phyloP scores from a whole-genome alignment of 2,888 invertebrate genomes.

The Neuroscelio doddi region DNA sequence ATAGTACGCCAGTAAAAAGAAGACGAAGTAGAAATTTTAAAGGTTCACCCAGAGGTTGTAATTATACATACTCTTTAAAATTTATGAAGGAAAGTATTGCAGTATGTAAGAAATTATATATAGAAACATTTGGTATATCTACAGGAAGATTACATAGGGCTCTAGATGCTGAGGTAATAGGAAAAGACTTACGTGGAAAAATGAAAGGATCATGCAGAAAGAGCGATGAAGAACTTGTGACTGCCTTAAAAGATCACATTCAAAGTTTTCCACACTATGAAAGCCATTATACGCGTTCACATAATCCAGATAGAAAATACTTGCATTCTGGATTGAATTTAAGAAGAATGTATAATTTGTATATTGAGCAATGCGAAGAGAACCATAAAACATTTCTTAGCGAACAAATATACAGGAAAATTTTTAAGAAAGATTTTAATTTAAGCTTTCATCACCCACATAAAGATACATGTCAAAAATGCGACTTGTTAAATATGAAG shows the following conservation, averaged over 20 bases:
- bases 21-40: no score
- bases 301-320: conserved; percentile 52
- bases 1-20: conserved; percentile 10
- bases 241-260: conserved; percentile 42
- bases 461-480: conserved; percentile 2
- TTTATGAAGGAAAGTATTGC: conserved; percentile 17
- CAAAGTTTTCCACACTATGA: conserved; percentile 49
- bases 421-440: conserved; percentile 37
- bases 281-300: conserved; percentile 50
- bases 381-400: conserved; percentile 43
- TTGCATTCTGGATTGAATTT: conserved; percentile 51
- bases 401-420: conserved; percentile 35
- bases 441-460: conserved; percentile 9
- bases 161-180: conserved; percentile 38
- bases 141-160: conserved; percentile 40
- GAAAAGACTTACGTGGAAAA: conserved; percentile 42
- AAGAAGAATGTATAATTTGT: conserved; percentile 51
- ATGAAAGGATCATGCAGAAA: conserved; percentile 39
- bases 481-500: not conserved
- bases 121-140: conserved; percentile 38
- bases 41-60: no score
- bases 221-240: conserved; percentile 26
- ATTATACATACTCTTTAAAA: no score
- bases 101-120: conserved; percentile 42
- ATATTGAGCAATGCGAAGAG: conserved; percentile 44